A percentile compares a stretch with the other conserved stretches of the same genome.
phyloP scores from a whole-genome alignment of 2,888 invertebrate genomes.

The Gryllus longicercus region DNA sequence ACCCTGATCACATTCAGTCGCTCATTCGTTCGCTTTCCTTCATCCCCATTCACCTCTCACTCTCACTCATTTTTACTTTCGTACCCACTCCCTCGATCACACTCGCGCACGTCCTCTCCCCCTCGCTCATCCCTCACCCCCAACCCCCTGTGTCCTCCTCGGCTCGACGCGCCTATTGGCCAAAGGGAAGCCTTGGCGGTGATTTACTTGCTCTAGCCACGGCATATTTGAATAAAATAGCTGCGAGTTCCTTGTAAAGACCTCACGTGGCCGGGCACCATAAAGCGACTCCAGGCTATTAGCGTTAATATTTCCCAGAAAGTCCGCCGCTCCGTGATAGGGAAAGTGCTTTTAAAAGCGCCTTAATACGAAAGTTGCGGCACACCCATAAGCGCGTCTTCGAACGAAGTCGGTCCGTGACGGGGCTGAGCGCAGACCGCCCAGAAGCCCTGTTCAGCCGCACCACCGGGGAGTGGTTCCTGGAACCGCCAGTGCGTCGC shows the following conservation, averaged over 20 bases:
- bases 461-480: too few relatives aligned
- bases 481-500: too few relatives aligned
- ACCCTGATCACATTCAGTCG: too few relatives aligned
- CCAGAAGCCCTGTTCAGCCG: neutral
- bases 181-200: neutral
- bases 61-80: too few relatives aligned
- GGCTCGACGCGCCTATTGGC: neutral
- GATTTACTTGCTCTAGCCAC: neutral
- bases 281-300: neutral
- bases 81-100: too few relatives aligned
- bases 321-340: neutral
- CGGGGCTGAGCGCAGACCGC: neutral
- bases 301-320: conserved; percentile 7
- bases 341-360: neutral
- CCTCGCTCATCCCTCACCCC: neutral
- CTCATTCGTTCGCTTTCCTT: too few relatives aligned
- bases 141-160: neutral
- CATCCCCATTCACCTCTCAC: too few relatives aligned
- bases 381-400: too few relatives aligned
- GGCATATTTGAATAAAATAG: neutral
- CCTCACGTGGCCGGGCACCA: neutral
- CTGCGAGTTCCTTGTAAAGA: neutral
- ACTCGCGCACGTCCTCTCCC: too few relatives aligned
- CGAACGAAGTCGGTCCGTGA: neutral
- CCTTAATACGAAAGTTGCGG: neutral